phyloP scores from a whole-genome alignment of 1,140 invertebrate species.

The Bombus haemorrhoidalis region DNA sequence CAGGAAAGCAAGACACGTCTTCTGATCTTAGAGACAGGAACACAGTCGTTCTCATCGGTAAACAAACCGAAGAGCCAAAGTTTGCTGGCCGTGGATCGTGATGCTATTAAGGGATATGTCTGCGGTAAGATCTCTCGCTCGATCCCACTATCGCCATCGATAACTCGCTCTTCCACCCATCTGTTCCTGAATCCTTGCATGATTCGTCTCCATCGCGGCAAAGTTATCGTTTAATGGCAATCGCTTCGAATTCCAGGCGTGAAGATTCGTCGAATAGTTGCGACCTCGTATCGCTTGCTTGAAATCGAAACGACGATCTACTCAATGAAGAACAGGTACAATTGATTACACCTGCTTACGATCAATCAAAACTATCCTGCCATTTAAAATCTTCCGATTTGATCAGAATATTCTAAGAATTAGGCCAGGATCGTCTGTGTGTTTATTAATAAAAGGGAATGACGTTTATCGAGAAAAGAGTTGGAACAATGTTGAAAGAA shows the following conservation, averaged over 20 bases:
- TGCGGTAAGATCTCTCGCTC: constrained; percentile 20
- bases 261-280: not conserved
- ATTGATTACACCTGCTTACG: not conserved
- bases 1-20: constrained; percentile 35
- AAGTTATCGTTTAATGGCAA: constrained; percentile 28
- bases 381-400: not conserved
- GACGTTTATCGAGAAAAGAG: too few species aligned
- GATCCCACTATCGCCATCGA: constrained; percentile 4
- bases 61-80: constrained; percentile 39
- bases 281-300: not conserved
- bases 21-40: constrained; percentile 14
- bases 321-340: not conserved
- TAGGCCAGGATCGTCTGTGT: too few species aligned
- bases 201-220: not conserved
- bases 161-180: not conserved
- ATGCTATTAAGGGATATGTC: constrained; percentile 43
- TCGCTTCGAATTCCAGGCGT: not conserved
- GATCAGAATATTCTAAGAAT: not conserved
- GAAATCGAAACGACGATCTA: not conserved
- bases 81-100: constrained; percentile 39
- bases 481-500: not conserved
- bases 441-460: not conserved
- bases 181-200: too few species aligned
- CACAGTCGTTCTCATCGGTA: constrained; percentile 43
- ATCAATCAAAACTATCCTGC: not conserved